Conservation (phyloP, 2,888 invertebrate genomes). For the Napeogenes inachia region DNA sequence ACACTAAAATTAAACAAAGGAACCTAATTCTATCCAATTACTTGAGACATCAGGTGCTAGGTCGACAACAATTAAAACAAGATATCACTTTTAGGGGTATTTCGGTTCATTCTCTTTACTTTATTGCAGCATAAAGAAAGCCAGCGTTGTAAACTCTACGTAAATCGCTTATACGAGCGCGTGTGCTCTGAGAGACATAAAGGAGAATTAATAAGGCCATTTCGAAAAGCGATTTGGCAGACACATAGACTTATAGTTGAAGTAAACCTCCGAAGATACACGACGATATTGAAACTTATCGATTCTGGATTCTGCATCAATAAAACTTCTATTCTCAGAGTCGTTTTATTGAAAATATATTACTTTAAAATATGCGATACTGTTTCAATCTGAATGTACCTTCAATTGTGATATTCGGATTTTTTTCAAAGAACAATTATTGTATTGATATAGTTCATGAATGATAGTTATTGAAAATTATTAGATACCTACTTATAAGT, state of each 20-base stretch:
- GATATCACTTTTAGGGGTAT: constrained; percentile 49
- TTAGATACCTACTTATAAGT: too few relatives aligned
- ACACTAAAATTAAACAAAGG: constrained; percentile 32
- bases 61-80: constrained; percentile 61
- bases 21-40: constrained; percentile 40
- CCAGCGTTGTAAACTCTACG: constrained; percentile 61
- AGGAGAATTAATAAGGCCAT: constrained; percentile 75
- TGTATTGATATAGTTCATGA: too few relatives aligned
- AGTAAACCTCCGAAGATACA: constrained; percentile 54
- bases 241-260: constrained; percentile 50
- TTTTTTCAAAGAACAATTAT: too few relatives aligned
- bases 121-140: constrained; percentile 74
- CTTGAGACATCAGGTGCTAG: constrained; percentile 50
- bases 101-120: constrained; percentile 51
- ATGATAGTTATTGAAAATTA: too few relatives aligned
- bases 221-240: constrained; percentile 61
- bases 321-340: constrained; percentile 42
- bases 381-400: too few relatives aligned
- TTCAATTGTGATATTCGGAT: too few relatives aligned
- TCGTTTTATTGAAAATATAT: constrained; percentile 31
- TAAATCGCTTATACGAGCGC: constrained; percentile 61
- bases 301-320: constrained; percentile 56
- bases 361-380: constrained; percentile 6
- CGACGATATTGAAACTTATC: constrained; percentile 68
- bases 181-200: constrained; percentile 62